These are phyloP conservation scores for Trissolcus japonicus DNA, from an alignment of 2,888 invertebrate species.

Conservation along the genomic window DNA sequence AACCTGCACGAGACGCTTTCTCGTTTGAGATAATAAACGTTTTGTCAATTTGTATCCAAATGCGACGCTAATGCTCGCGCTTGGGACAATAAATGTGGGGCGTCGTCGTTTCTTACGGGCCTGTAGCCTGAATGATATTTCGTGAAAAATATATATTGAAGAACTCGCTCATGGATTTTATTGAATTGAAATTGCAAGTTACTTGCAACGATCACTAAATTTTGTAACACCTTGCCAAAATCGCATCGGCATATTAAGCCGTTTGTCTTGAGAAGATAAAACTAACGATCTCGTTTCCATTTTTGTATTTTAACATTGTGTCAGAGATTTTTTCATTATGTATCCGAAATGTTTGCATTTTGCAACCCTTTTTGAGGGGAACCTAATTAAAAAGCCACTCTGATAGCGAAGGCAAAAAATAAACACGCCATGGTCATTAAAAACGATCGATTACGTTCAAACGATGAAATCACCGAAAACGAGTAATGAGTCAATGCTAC, in stretches of 20 bases:
- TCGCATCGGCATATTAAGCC: constrained; percentile 7
- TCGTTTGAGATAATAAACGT: constrained; percentile 46
- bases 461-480: constrained; percentile 10
- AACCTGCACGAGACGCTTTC: constrained; percentile 21
- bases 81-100: constrained; percentile 15
- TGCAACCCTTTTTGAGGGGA: no score
- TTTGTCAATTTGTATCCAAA: constrained; percentile 29
- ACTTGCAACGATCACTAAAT: constrained; percentile 37
- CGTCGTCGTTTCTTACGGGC: no score
- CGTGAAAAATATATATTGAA: no score
- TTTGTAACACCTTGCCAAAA: constrained; percentile 51
- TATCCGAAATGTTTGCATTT: no score
- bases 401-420: no score
- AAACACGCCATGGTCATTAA: constrained; percentile 1
- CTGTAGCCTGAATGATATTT: no score
- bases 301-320: not conserved
- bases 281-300: not conserved
- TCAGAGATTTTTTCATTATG: not conserved
- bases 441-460: constrained; percentile 12
- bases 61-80: constrained; percentile 15
- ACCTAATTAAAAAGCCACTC: no score
- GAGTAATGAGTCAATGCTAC: constrained; percentile 6
- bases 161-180: no score
- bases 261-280: constrained; percentile 2
- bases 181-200: no score